These are phyloP conservation scores for Drosophila kambysellisi DNA, from an alignment of 2,888 invertebrate species.

Conservation along the genomic window DNA sequence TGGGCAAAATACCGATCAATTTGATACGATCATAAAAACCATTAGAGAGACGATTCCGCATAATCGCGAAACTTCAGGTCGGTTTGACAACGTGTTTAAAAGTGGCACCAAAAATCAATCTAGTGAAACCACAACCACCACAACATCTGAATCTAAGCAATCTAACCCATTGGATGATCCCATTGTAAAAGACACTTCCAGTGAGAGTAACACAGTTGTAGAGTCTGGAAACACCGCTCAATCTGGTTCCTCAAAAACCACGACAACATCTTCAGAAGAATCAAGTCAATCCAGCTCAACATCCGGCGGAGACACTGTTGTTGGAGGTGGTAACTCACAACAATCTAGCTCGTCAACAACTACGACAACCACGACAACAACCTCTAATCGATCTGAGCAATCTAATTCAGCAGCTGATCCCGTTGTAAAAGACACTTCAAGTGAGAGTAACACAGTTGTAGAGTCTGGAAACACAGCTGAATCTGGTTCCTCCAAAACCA, in stretches of 20 bases:
- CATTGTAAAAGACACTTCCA: background rate
- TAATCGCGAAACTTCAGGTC: conserved; percentile 25
- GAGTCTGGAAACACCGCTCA: background rate
- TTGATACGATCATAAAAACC: conserved; percentile 33
- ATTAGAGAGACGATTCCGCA: conserved; percentile 33
- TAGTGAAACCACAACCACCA: conserved; percentile 3
- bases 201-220: background rate
- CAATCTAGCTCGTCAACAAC: conserved; percentile 4
- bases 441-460: background rate
- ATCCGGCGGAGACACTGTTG: background rate
- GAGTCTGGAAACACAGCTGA: conserved; percentile 15
- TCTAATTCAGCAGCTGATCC: background rate
- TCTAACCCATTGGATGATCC: background rate
- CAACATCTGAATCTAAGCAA: conserved; percentile 1
- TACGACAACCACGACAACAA: background rate
- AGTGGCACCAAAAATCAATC: conserved; percentile 4
- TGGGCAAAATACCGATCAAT: conserved; percentile 6
- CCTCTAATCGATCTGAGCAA: background rate
- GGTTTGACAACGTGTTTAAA: conserved; percentile 3
- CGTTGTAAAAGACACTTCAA: background rate
- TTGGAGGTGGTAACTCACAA: background rate
- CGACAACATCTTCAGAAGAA: conserved; percentile 7
- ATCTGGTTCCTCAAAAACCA: conserved; percentile 4
- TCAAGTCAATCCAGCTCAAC: background rate
- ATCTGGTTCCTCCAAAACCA: background rate